A percentile compares a stretch with the other conserved stretches of the same genome.
Conservation (phyloP, 2,888 invertebrate genomes). For the Agrotis segetum region DNA sequence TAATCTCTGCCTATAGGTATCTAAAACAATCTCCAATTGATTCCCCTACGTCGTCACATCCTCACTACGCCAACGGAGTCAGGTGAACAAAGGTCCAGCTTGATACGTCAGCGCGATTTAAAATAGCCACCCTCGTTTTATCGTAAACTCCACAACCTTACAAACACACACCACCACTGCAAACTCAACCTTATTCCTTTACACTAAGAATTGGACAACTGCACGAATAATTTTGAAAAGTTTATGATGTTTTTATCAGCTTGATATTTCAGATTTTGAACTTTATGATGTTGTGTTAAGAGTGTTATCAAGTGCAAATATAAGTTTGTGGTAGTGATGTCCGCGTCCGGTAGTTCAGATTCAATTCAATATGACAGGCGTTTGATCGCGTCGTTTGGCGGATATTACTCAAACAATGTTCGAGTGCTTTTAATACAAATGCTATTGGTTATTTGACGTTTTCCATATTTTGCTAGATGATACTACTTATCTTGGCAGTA, state of each 20-base stretch:
- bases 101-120: constrained; percentile 88
- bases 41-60: constrained; percentile 67
- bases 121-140: constrained; percentile 87
- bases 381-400: constrained; percentile 81
- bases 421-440: constrained; percentile 67
- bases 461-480: constrained; percentile 14
- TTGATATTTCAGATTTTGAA: constrained; percentile 42
- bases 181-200: constrained; percentile 30
- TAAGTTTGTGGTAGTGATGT: constrained; percentile 65
- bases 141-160: constrained; percentile 66
- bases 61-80: constrained; percentile 77
- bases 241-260: constrained; percentile 52
- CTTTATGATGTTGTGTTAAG: constrained; percentile 44
- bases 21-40: neutral
- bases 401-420: constrained; percentile 77
- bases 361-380: constrained; percentile 86
- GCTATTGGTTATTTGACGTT: constrained; percentile 49
- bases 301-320: constrained; percentile 41
- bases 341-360: constrained; percentile 74
- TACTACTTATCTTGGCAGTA: neutral
- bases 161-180: neutral
- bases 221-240: constrained; percentile 36
- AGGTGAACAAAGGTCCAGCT: constrained; percentile 86
- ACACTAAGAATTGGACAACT: neutral
- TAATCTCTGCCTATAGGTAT: neutral